Evolutionary conservation across 2,113 vertebrate genomes (phyloP).

Genomic region (Callipepla squamata): DNA sequence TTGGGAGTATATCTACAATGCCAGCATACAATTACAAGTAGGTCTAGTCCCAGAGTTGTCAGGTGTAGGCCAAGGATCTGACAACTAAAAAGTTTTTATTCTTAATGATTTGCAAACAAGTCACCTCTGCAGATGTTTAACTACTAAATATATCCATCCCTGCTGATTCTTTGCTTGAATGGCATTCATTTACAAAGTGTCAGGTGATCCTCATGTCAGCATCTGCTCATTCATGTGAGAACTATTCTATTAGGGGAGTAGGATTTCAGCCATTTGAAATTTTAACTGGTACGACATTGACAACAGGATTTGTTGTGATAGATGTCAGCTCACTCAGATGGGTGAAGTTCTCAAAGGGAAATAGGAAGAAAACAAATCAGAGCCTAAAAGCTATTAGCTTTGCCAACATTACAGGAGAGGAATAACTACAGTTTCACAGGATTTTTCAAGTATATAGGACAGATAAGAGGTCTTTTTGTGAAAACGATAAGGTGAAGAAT

Average conservation of each 20-base stretch:
- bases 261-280: slow-evolving; percentile 56
- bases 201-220: slow-evolving; percentile 50
- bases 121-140: slow-evolving; percentile 48
- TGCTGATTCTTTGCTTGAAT: slow-evolving; percentile 58
- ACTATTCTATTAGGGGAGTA: slow-evolving; percentile 47
- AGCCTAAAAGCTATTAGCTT: neutral
- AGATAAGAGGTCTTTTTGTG: neutral
- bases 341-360: neutral
- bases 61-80: neutral
- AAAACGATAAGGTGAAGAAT: neutral
- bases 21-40: neutral
- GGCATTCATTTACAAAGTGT: slow-evolving; percentile 56
- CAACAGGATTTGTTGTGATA: slow-evolving; percentile 27
- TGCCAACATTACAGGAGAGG: neutral
- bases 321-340: slow-evolving; percentile 10
- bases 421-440: neutral
- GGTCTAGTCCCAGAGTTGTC: neutral
- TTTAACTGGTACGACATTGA: slow-evolving; percentile 49
- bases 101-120: neutral
- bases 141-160: slow-evolving; percentile 32
- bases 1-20: neutral
- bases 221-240: slow-evolving; percentile 62
- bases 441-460: neutral
- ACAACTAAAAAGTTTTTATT: neutral
- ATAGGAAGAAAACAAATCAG: neutral